phyloP scores from a whole-genome alignment of 2,888 invertebrate genomes.

The Eucera pruinosa region DNA sequence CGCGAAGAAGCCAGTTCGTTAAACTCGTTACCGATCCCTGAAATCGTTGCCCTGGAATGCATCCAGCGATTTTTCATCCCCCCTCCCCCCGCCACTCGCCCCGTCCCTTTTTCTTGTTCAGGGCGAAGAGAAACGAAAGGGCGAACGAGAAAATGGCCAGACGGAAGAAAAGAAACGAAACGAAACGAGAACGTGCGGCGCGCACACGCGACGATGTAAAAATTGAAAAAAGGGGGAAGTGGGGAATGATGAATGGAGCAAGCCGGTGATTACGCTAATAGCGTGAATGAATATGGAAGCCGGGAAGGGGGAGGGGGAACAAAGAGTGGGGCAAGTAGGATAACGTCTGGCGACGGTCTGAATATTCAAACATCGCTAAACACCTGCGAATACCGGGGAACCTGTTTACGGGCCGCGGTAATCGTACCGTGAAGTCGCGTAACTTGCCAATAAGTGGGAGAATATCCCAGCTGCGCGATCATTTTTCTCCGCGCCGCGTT shows the following conservation, averaged over 20 bases:
- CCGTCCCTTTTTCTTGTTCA: too few relatives aligned
- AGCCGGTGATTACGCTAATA: conserved; percentile 48
- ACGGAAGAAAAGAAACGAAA: conserved; percentile 6
- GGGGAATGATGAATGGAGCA: conserved; percentile 33
- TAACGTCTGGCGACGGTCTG: conserved; percentile 32
- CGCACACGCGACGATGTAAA: background rate
- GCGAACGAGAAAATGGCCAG: background rate
- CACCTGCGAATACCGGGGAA: background rate
- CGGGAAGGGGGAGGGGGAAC: too few relatives aligned
- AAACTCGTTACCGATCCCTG: conserved; percentile 71
- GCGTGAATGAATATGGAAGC: conserved; percentile 34
- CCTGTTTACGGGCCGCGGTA: background rate
- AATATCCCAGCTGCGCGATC: too few relatives aligned
- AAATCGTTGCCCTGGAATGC: conserved; percentile 55
- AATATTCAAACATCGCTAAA: conserved; percentile 24
- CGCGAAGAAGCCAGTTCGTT: conserved; percentile 66
- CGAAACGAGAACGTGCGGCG: background rate
- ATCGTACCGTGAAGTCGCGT: background rate
- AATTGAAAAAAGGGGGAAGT: conserved; percentile 22
- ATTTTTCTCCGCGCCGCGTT: too few relatives aligned
- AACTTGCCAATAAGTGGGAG: background rate
- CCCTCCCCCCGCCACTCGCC: background rate
- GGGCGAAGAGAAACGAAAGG: background rate
- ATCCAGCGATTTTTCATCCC: conserved; percentile 22
- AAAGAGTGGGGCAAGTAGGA: conserved; percentile 34